A percentile compares a stretch with the other conserved stretches of the same genome.
Evolutionary conservation across 2,797 vertebrate species (phyloP).

Genomic region (Intellagama lesueurii): DNA sequence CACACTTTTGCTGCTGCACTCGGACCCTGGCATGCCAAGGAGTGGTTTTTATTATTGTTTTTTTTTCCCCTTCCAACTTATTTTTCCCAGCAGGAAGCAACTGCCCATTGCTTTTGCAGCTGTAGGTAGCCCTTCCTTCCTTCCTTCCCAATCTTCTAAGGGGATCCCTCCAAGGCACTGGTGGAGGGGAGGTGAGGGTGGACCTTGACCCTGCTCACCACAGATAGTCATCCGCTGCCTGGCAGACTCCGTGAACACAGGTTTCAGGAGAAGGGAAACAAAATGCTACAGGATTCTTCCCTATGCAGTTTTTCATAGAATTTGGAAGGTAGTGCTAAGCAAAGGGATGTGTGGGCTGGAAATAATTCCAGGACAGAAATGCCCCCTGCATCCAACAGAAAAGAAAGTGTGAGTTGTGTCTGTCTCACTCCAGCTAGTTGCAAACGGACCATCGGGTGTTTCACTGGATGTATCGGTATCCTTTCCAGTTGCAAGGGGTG

Average conservation of each 20-base stretch:
- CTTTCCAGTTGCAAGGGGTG: background rate
- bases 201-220: background rate
- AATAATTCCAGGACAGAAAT: background rate
- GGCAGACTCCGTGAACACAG: background rate
- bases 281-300: background rate
- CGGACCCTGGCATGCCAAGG: background rate
- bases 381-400: background rate
- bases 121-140: background rate
- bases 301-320: background rate
- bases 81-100: slow-evolving; percentile 1
- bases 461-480: background rate
- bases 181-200: background rate
- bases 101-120: background rate
- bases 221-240: background rate
- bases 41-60: background rate
- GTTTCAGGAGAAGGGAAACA: background rate
- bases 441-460: background rate
- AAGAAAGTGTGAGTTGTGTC: background rate
- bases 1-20: slow-evolving; percentile 11
- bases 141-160: background rate
- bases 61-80: background rate
- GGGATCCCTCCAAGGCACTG: background rate
- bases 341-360: too few species aligned
- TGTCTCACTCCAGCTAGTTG: background rate
- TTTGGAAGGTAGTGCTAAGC: too few species aligned